phyloP scores from a whole-genome alignment of 2,113 vertebrate species.

The Malurus cyaneus region DNA sequence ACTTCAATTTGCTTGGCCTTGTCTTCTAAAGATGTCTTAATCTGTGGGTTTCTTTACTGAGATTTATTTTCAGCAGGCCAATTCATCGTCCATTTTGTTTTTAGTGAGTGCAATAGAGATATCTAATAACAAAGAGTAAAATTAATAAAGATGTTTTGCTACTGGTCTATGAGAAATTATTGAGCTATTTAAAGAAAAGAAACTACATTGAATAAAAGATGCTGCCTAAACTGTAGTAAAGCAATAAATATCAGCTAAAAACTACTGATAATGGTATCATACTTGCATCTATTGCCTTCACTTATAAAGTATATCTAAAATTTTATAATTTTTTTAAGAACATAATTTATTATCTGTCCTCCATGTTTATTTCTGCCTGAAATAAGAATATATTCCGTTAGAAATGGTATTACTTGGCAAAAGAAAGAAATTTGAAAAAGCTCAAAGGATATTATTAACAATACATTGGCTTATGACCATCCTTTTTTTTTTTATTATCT shows the following conservation, averaged over 20 bases:
- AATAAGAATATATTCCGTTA: not conserved
- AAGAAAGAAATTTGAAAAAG: not conserved
- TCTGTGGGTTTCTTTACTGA: slow-evolving; percentile 27
- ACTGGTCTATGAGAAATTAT: not conserved
- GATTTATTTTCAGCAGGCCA: slow-evolving; percentile 15
- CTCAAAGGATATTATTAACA: not conserved
- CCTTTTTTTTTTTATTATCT: not conserved
- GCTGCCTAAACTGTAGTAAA: not conserved
- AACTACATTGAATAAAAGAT: not conserved
- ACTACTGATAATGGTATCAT: not conserved
- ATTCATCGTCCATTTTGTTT: slow-evolving; percentile 39
- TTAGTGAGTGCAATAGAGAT: slow-evolving; percentile 25
- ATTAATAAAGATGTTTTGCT: slow-evolving; percentile 36
- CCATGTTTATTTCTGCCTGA: slow-evolving; percentile 19
- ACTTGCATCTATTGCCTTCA: not conserved
- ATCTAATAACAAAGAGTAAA: slow-evolving; percentile 11
- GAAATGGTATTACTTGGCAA: not conserved
- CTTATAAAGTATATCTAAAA: not conserved
- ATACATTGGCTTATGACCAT: not conserved
- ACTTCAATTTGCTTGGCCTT: slow-evolving; percentile 39
- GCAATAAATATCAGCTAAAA: slow-evolving; percentile 18
- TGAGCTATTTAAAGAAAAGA: slow-evolving; percentile 21
- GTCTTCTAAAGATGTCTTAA: slow-evolving; percentile 24
- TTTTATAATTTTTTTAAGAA: not conserved
- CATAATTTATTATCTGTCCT: slow-evolving; percentile 16